These are phyloP conservation scores for Mycetomoellerius zeteki DNA, from an alignment of 1,140 invertebrate genomes.

Conservation along the genomic window DNA sequence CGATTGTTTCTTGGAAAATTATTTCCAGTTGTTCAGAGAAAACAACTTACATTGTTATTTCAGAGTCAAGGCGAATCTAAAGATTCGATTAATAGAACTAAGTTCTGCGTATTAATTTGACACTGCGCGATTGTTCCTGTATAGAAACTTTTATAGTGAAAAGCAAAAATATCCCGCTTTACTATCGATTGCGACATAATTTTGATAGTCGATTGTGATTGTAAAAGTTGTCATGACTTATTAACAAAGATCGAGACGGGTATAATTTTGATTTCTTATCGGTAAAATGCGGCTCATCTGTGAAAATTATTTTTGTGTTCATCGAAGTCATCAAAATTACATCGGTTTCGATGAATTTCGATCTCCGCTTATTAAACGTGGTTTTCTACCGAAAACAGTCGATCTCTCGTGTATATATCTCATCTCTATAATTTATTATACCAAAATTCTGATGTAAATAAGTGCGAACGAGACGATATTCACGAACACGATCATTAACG, in stretches of 20 bases:
- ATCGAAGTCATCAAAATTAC: not conserved
- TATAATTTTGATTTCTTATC: not conserved
- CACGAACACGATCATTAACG: slow-evolving; percentile 25
- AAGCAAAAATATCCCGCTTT: not conserved
- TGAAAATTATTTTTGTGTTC: slow-evolving; percentile 11
- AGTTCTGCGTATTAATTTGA: slow-evolving; percentile 16
- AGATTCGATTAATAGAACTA: slow-evolving; percentile 31
- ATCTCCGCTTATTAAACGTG: not conserved
- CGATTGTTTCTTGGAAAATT: not conserved
- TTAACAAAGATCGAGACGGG: not conserved
- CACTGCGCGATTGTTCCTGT: slow-evolving; percentile 1
- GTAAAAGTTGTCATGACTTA: not conserved
- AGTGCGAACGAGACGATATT: slow-evolving; percentile 18
- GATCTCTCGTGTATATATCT: slow-evolving; percentile 28
- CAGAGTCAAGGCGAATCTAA: not conserved
- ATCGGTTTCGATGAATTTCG: slow-evolving; percentile 8
- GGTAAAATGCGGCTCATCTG: not conserved
- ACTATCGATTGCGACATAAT: not conserved
- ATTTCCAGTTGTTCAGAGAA: not conserved
- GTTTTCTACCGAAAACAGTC: slow-evolving; percentile 31
- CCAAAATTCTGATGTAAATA: slow-evolving; percentile 51
- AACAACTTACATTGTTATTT: not conserved
- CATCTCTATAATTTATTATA: slow-evolving; percentile 21
- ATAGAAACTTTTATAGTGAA: slow-evolving; percentile 7
- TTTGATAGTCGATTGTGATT: slow-evolving; percentile 9